Conservation (phyloP, 53 echinoderm and acorn worm species). For the Actinopyga echinites region DNA sequence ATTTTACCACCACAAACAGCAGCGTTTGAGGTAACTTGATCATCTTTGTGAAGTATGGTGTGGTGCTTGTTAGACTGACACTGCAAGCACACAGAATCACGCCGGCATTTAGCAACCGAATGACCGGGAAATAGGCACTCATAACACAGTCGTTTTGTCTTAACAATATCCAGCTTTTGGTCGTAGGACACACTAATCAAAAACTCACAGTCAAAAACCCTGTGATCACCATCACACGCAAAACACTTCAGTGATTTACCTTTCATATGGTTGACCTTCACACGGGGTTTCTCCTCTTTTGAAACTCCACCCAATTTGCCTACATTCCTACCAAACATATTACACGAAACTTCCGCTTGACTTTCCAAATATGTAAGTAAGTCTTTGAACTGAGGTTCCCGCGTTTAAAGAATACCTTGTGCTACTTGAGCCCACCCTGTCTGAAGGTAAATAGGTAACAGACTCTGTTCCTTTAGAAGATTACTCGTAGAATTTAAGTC, state of each 20-base stretch:
- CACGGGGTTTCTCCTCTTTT: neutral
- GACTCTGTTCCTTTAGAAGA: conserved; percentile 39
- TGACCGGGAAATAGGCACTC: conserved; percentile 47
- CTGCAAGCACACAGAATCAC: conserved; percentile 6
- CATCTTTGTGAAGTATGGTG: conserved; percentile 36
- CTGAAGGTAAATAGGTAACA: conserved; percentile 40
- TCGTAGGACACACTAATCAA: conserved; percentile 37
- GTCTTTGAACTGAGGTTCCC: conserved; percentile 23
- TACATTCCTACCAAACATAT: conserved; percentile 22
- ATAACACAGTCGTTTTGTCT: conserved; percentile 43
- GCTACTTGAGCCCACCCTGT: conserved; percentile 36
- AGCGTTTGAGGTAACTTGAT: conserved; percentile 24
- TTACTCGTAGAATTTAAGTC: conserved; percentile 30
- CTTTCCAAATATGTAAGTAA: conserved; percentile 12
- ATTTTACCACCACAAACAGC: conserved; percentile 54
- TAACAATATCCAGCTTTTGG: conserved; percentile 29
- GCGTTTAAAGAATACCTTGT: neutral
- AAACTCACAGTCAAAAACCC: conserved; percentile 23
- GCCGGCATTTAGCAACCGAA: conserved; percentile 12
- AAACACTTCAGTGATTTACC: conserved; percentile 38
- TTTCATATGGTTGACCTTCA: conserved; percentile 30
- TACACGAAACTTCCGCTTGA: neutral
- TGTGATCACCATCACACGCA: conserved; percentile 38
- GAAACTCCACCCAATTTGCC: neutral
- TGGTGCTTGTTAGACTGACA: conserved; percentile 39